These are phyloP conservation scores for Pyrgilauda ruficollis DNA, from an alignment of 2,113 vertebrate genomes.

Conservation along the genomic window DNA sequence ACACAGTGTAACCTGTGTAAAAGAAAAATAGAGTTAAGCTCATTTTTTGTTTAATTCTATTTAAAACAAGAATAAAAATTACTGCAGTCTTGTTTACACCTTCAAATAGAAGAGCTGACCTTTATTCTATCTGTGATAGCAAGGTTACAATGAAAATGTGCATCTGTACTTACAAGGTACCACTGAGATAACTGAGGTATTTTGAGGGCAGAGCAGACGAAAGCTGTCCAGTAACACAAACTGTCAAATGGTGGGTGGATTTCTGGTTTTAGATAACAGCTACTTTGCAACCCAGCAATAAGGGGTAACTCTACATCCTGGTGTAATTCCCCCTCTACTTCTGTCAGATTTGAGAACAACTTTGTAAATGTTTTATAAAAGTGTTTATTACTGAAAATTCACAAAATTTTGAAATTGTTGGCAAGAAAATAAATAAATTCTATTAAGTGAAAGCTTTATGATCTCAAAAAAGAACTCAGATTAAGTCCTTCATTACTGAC, in stretches of 20 bases:
- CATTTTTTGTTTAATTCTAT: not conserved
- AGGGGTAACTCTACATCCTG: not conserved
- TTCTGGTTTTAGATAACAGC: not conserved
- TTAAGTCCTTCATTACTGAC: not conserved
- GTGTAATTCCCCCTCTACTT: not conserved
- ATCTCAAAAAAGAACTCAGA: not conserved
- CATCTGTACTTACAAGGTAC: not conserved
- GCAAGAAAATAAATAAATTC: not conserved
- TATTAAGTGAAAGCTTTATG: not conserved
- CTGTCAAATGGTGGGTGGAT: not conserved
- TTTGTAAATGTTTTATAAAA: not conserved
- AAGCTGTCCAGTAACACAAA: not conserved
- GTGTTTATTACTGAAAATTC: not conserved
- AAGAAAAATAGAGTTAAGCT: not conserved
- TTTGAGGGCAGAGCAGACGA: not conserved
- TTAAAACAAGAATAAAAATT: not conserved
- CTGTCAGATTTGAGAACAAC: not conserved
- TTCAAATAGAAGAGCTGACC: not conserved
- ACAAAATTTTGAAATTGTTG: not conserved
- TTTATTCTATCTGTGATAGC: not conserved
- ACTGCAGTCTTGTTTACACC: not conserved
- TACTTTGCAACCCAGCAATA: not conserved
- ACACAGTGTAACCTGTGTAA: fast-evolving
- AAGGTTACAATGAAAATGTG: not conserved
- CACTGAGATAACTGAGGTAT: not conserved